phyloP scores from a whole-genome alignment of 2,113 vertebrate genomes.

The pig (Sus scrofa) region DNA sequence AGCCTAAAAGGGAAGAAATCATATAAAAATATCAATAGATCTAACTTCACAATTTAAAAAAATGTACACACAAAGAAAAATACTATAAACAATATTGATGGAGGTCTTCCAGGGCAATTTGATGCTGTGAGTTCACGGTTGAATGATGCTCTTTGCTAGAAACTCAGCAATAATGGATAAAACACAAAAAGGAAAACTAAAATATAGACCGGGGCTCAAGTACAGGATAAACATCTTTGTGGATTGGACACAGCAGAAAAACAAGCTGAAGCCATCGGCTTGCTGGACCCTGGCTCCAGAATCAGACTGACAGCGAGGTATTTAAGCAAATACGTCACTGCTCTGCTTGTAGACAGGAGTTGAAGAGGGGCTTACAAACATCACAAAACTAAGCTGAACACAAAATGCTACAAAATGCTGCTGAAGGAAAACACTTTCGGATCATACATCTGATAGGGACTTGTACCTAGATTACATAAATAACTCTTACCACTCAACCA shows the following conservation, averaged over 20 bases:
- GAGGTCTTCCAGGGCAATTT: constrained; percentile 1
- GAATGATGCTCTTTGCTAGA: constrained; percentile 32
- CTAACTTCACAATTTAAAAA: constrained; percentile 48
- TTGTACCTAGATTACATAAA: not conserved
- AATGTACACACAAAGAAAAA: constrained; percentile 42
- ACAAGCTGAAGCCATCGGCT: not conserved
- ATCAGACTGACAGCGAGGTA: not conserved
- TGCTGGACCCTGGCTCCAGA: not conserved
- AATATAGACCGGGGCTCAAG: not conserved
- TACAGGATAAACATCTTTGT: not conserved
- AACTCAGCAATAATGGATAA: constrained; percentile 49
- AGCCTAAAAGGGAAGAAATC: constrained; percentile 54
- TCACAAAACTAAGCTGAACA: not conserved
- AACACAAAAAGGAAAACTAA: constrained; percentile 5
- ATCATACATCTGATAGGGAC: not conserved
- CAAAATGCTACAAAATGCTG: not conserved
- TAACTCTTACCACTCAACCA: not conserved
- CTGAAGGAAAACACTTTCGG: constrained; percentile 3
- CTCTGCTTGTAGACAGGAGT: not conserved
- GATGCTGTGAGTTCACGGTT: not conserved
- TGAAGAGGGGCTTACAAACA: not conserved
- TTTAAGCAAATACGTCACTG: not conserved
- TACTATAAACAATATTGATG: constrained; percentile 47
- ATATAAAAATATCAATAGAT: constrained; percentile 47
- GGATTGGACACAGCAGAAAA: not conserved